Conservation (phyloP, 2,113 vertebrate species). For the Cryptotis parvus region DNA sequence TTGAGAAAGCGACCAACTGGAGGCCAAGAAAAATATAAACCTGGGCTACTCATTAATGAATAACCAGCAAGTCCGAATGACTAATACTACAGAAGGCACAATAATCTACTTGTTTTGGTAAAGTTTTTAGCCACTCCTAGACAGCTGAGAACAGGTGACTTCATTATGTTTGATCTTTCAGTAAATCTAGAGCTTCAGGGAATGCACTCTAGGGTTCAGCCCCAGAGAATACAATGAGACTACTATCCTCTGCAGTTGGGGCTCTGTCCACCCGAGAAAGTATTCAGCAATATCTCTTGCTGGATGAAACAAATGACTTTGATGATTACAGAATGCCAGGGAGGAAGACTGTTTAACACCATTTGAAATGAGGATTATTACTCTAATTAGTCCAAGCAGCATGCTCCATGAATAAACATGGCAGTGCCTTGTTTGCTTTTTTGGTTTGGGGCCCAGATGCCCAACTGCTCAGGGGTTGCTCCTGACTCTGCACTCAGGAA, state of each 20-base stretch:
- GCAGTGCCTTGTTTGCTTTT: neutral
- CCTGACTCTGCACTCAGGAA: too few relatives aligned
- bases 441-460: too few relatives aligned
- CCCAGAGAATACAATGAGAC: neutral
- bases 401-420: neutral
- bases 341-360: conserved; percentile 18
- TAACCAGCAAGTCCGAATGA: conserved; percentile 26
- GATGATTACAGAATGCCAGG: neutral
- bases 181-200: neutral
- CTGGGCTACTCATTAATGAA: conserved; percentile 35
- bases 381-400: conserved; percentile 15
- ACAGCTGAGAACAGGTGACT: neutral
- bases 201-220: neutral
- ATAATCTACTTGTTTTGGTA: conserved; percentile 19
- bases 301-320: neutral
- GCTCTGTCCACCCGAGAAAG: neutral
- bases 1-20: neutral
- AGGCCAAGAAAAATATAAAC: conserved; percentile 22
- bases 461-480: too few relatives aligned
- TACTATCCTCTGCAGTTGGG: neutral
- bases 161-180: neutral
- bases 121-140: neutral
- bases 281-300: neutral
- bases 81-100: conserved; percentile 12
- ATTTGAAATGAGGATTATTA: neutral